Evolutionary conservation across 1,140 invertebrate species (phyloP), one percentile per base, ranked within the genome.

Genomic region (Ridgeia piscesae): DNA sequence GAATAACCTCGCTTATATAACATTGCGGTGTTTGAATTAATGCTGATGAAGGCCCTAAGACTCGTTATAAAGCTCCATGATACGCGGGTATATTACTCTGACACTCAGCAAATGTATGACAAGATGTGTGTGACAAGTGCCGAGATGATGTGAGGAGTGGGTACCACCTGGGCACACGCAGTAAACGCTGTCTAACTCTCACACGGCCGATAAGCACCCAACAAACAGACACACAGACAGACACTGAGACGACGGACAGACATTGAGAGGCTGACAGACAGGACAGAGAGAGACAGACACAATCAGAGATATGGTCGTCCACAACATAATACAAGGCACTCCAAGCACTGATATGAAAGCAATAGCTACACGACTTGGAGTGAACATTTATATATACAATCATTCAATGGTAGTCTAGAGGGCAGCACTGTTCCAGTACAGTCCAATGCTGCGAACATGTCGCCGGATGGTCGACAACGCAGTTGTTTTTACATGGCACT

Each of bases 171-270:
- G 2, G 17, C 17, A 4, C 58, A 31, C 58, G 21, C 58, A 77
- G 27, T 77, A 21, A 77, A 77, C 58, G 58, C 58, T 77, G 58
- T 77, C 58, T 21, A 77, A 77, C 27, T 77, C 11, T 77, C 58
- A 77, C 58, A 77, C 17, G 17, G 58, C 58, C 27, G 58, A 77
- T 9, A 77, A 31, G 58, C 58, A 17, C 58, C 17, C 14, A 21
- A 77, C 58, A 77, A 21, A 77, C 58, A 17, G 27, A 77, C 58
- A 77, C 42, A 42, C 42, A 42, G 88, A 96, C 96, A 92, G 97
- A 98, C 93, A 97, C 97, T 93, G 97, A 98, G 95, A 97, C 0
- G 97, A 97, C 93, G 4, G 91, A 89, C 88, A 92, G 92, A 91
- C 92, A 92, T 35, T 92, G 34, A 89, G 33, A 89, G 89, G 11